Base-by-base conservation (phyloP, 1,140 invertebrate genomes). In the Chymomyza costata region DNA sequence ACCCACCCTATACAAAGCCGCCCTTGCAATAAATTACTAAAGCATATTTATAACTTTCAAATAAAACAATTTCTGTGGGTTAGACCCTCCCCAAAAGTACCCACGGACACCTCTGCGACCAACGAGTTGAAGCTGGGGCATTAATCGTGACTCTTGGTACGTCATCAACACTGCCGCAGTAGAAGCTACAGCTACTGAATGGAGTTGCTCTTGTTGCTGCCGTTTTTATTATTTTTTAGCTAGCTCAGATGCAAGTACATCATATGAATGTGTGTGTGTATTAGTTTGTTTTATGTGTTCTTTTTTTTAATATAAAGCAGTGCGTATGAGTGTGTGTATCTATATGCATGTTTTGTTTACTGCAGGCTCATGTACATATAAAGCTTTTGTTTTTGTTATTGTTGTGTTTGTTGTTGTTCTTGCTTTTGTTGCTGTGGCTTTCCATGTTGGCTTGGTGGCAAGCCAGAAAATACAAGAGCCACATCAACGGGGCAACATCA, bases 91-190 rank as follows among this genome's bases (percentile, higher is more conserved):
- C n/a, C n/a, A n/a, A n/a, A n/a, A n/a, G n/a, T n/a, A n/a, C n/a
- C n/a, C n/a, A n/a, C n/a, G n/a, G n/a, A n/a, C n/a, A n/a, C n/a
- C n/a, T n/a, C n/a, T n/a, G n/a, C n/a, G n/a, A n/a, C n/a, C 53
- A 56, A 44, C 47, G 39, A 52, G 62, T 47, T 49, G 34, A 25
- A 44, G 44, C 58, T 39, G 40, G 30, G 40, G 21, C 40, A 43
- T 14, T 51, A 28, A 32, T n/a, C 50, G 25, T n/a, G 15, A 19
- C 32, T 11, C n/a, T 10, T n/a, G 14, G 35, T 17, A 31, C 70
- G 58, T 64, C 66, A 64, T 47, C 66, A 71, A 32, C 64, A 58
- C 51, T 49, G 55, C 69, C 69, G 64, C 58, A 68, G 63, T 52
- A 55, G 35, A 66, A 63, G 50, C 61, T 53, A 65, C 51, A 47